Conservation (phyloP, 2,113 vertebrate genomes). For the Ctenodactylus gundi region DNA sequence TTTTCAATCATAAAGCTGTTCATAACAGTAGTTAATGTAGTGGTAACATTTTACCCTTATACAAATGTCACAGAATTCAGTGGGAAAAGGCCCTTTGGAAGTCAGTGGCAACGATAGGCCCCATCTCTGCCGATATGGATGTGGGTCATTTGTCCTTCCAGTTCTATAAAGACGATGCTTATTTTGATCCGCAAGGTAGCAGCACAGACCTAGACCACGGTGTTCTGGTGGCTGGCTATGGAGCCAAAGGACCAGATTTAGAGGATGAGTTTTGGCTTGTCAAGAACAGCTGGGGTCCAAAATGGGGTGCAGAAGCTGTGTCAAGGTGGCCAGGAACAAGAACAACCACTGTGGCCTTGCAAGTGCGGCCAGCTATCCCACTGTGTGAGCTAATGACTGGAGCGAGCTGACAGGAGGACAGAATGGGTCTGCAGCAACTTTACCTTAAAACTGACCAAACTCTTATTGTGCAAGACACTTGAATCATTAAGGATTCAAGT, state of each 20-base stretch:
- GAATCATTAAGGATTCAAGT: constrained; percentile 74
- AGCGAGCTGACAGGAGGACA: neutral
- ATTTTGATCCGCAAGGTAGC: constrained; percentile 93
- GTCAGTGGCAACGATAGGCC: constrained; percentile 91
- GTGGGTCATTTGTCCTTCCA: constrained; percentile 93
- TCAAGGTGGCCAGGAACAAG: constrained; percentile 88
- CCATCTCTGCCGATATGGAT: constrained; percentile 95
- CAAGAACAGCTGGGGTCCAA: constrained; percentile 91
- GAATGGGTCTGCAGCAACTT: constrained; percentile 25
- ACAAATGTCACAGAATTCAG: constrained; percentile 80
- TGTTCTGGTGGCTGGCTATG: constrained; percentile 94
- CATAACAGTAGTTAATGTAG: constrained; percentile 72
- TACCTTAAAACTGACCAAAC: constrained; percentile 75
- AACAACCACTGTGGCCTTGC: constrained; percentile 92
- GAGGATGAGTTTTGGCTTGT: constrained; percentile 94
- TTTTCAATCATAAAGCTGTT: constrained; percentile 82
- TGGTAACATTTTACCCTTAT: constrained; percentile 78
- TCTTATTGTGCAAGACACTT: constrained; percentile 71
- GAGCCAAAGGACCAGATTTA: constrained; percentile 87
- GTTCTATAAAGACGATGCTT: constrained; percentile 96
- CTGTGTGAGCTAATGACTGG: constrained; percentile 73
- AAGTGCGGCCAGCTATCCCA: constrained; percentile 89
- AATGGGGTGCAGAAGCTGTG: constrained; percentile 87
- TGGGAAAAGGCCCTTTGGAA: constrained; percentile 92
- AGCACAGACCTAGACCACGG: constrained; percentile 94